Evolutionary conservation across 2,113 vertebrate genomes (phyloP).

Genomic region (Sebastes fasciatus): DNA sequence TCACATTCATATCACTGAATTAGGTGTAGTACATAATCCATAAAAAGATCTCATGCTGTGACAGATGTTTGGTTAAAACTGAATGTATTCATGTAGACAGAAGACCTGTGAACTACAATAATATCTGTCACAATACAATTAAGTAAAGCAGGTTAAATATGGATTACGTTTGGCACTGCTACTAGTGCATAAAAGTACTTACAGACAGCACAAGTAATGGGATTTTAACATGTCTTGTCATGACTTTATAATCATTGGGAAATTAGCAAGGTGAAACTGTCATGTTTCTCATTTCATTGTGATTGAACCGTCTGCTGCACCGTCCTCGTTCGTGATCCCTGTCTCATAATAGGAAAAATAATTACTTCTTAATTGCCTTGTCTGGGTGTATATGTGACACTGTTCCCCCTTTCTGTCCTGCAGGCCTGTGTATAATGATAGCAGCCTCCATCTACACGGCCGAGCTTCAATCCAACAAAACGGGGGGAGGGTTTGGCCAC

Average conservation of each 20-base stretch:
- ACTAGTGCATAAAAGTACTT: neutral
- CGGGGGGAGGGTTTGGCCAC: constrained; percentile 88
- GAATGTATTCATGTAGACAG: neutral
- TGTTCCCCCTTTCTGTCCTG: constrained; percentile 30
- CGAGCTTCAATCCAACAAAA: constrained; percentile 80
- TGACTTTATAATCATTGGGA: constrained; percentile 24
- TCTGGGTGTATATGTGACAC: constrained; percentile 1
- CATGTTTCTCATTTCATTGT: constrained; percentile 28
- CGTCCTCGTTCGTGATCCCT: constrained; percentile 2
- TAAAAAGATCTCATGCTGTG: neutral
- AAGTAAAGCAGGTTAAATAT: constrained; percentile 16
- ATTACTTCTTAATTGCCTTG: constrained; percentile 42
- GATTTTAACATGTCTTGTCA: constrained; percentile 6
- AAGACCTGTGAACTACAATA: neutral
- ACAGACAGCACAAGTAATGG: neutral
- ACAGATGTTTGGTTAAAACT: neutral
- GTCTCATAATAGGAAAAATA: constrained; percentile 37
- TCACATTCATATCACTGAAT: neutral
- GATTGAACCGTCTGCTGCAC: neutral
- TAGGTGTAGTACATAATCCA: neutral
- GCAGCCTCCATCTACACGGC: constrained; percentile 93
- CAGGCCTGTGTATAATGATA: constrained; percentile 94
- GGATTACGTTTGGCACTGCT: neutral
- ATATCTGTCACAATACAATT: constrained; percentile 1
- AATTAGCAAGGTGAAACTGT: constrained; percentile 24